Evolutionary conservation across 1,140 invertebrate genomes (phyloP).

Genomic region (Heterodera schachtii): DNA sequence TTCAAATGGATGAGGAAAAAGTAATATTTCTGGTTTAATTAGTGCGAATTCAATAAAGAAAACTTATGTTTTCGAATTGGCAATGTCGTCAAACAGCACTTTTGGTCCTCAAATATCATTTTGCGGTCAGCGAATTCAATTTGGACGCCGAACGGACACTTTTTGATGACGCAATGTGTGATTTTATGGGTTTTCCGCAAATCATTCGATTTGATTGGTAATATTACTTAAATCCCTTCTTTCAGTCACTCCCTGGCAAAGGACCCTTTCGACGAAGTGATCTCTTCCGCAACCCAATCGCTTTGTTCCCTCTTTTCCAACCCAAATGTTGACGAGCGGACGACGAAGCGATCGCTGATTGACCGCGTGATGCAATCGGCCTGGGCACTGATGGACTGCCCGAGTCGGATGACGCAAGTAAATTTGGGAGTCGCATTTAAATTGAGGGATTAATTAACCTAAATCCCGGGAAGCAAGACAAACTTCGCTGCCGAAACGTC

Average conservation of each 20-base stretch:
- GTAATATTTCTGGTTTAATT: neutral
- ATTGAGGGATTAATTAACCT: neutral
- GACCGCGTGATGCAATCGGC: conserved; percentile 40
- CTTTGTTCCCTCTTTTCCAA: conserved; percentile 47
- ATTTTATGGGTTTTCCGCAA: neutral
- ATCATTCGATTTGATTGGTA: neutral
- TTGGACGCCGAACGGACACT: conserved; percentile 13
- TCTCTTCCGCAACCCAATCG: conserved; percentile 39
- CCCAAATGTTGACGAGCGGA: conserved; percentile 14
- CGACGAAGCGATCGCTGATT: conserved; percentile 33
- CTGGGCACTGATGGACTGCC: conserved; percentile 40
- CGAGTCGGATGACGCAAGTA: conserved; percentile 28
- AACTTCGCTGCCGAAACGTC: too few species aligned
- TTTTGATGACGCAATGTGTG: conserved; percentile 9
- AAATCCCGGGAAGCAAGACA: too few species aligned
- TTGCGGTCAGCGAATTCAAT: conserved; percentile 24
- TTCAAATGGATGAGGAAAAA: conserved; percentile 28
- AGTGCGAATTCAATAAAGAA: neutral
- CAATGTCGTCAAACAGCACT: conserved; percentile 53
- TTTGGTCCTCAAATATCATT: conserved; percentile 45
- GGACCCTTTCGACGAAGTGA: conserved; percentile 5
- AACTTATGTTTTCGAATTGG: conserved; percentile 39
- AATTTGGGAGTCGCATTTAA: neutral
- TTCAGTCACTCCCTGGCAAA: neutral
- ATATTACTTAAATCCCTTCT: neutral